Conservation (phyloP, 2,113 vertebrate species). For the Rutilus rutilus region DNA sequence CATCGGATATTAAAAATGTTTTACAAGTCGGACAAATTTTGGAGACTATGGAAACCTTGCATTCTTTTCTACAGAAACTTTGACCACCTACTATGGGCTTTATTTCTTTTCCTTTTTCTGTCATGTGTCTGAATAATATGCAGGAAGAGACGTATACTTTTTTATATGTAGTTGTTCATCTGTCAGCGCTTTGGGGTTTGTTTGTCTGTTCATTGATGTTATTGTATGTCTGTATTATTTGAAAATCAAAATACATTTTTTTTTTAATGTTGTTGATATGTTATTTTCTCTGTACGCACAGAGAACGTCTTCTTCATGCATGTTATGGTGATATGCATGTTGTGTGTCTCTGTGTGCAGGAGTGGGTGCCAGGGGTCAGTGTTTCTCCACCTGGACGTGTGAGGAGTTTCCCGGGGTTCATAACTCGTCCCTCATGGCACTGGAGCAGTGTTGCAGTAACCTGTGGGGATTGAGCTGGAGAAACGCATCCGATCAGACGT, state of each 20-base stretch:
- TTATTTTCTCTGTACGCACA: background rate
- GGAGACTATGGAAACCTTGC: too few species aligned
- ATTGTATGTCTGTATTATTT: too few species aligned
- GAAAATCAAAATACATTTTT: too few species aligned
- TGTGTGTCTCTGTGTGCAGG: constrained; percentile 50
- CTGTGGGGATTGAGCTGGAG: constrained; percentile 87
- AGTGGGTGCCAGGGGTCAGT: constrained; percentile 72
- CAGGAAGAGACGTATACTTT: too few species aligned
- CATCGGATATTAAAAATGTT: background rate
- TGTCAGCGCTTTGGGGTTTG: too few species aligned
- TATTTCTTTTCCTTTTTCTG: too few species aligned
- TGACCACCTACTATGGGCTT: too few species aligned
- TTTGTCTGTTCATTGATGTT: too few species aligned
- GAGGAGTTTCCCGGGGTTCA: constrained; percentile 65
- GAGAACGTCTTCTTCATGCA: background rate
- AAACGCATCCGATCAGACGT: constrained; percentile 74
- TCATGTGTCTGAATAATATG: too few species aligned
- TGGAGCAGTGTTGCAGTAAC: constrained; percentile 84
- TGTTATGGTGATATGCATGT: background rate
- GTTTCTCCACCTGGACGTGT: constrained; percentile 83
- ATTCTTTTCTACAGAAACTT: too few species aligned
- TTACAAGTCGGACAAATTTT: too few species aligned
- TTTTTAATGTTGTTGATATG: background rate
- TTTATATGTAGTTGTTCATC: too few species aligned
- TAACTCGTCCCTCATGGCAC: constrained; percentile 75